These are phyloP conservation scores for Corythaeola cristata DNA, from an alignment of 2,113 vertebrate genomes.

Conservation along the genomic window DNA sequence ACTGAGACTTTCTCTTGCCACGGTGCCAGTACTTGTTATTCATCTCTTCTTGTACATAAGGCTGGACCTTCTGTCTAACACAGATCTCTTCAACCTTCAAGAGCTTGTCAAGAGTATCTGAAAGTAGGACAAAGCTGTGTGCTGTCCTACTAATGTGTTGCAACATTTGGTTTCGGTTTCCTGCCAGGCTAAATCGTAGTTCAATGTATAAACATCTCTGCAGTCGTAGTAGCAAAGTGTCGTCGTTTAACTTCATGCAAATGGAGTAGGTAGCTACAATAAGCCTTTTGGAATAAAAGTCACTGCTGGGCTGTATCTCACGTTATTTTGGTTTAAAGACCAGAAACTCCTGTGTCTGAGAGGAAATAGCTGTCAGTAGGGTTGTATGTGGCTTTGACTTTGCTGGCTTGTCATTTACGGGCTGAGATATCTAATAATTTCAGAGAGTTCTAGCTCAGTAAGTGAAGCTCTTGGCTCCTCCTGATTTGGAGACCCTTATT, in stretches of 20 bases:
- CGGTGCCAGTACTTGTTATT: background rate
- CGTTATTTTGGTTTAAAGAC: background rate
- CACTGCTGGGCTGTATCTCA: rapidly evolving
- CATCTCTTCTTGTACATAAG: background rate
- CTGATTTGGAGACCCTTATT: background rate
- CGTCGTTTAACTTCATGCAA: rapidly evolving
- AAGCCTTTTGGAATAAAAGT: background rate
- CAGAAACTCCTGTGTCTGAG: background rate
- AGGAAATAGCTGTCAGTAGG: background rate
- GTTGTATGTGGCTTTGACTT: background rate
- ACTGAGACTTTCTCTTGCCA: background rate
- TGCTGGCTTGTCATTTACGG: background rate
- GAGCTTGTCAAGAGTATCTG: background rate
- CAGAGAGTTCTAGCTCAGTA: background rate
- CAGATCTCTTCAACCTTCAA: background rate
- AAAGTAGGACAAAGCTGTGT: background rate
- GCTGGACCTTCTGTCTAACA: slow-evolving; percentile 28
- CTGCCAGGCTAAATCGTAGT: background rate
- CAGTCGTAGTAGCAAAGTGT: background rate
- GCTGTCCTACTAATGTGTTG: background rate
- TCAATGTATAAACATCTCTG: background rate
- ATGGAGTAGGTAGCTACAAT: background rate
- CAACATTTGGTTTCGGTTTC: background rate
- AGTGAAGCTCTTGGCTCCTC: background rate
- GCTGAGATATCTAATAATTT: background rate